Evolutionary conservation across 2,797 vertebrate species (phyloP).

Genomic region (Gypaetus barbatus): DNA sequence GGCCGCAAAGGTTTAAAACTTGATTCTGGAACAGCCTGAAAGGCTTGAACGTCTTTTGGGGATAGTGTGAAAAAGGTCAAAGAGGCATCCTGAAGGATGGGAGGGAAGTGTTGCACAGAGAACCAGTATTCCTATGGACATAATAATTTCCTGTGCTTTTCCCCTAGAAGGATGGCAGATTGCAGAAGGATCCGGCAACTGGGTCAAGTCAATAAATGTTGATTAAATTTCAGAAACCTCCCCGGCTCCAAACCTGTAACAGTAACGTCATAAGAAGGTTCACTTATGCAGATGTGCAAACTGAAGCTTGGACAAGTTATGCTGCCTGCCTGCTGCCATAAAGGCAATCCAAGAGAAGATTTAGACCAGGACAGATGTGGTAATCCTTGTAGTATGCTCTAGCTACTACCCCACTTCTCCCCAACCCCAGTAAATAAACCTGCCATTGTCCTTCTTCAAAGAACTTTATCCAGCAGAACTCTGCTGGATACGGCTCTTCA

Average conservation of each 20-base stretch:
- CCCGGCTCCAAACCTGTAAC: not conserved
- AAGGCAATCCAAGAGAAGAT: not conserved
- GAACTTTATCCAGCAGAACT: not conserved
- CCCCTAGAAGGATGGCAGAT: not conserved
- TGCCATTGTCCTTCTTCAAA: not conserved
- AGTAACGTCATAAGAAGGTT: not conserved
- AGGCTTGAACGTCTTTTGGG: not conserved
- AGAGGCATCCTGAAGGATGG: not conserved
- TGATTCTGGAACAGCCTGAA: not conserved
- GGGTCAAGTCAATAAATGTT: not conserved
- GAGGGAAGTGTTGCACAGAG: not conserved
- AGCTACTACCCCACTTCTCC: not conserved
- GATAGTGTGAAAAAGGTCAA: not conserved
- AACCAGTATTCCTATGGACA: not conserved
- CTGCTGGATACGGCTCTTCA: not conserved
- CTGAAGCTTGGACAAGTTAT: not conserved
- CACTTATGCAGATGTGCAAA: not conserved
- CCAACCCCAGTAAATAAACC: not conserved
- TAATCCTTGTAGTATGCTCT: not conserved
- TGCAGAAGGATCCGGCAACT: not conserved
- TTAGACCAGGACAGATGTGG: not conserved
- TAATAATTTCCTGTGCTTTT: not conserved
- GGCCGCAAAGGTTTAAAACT: not conserved
- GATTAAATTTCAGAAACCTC: not conserved
- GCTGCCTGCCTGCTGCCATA: not conserved